A percentile compares a stretch with the other conserved stretches of the same genome.
phyloP scores from a whole-genome alignment of 2,888 invertebrate species.

The Meiosimyza platycephala region DNA sequence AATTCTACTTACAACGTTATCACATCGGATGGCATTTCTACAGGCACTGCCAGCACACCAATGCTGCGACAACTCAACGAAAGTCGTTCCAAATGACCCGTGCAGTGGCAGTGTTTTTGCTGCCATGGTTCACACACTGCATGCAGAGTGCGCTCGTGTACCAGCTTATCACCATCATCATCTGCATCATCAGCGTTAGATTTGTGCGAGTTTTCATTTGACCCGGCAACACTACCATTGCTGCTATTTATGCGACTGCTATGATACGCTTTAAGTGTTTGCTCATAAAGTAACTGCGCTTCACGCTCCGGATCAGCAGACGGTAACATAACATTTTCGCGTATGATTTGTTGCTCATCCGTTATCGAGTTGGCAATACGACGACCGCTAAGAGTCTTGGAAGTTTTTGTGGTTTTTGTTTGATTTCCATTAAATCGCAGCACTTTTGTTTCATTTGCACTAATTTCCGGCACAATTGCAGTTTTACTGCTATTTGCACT shows the following conservation, averaged over 20 bases:
- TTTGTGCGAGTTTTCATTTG: constrained; percentile 12
- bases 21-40: constrained; percentile 62
- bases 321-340: constrained; percentile 65
- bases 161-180: not conserved
- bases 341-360: constrained; percentile 49
- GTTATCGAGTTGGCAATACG: constrained; percentile 5
- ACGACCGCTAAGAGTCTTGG: constrained; percentile 8
- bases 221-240: constrained; percentile 42
- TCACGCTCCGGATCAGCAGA: constrained; percentile 65
- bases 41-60: constrained; percentile 62
- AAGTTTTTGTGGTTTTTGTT: constrained; percentile 31
- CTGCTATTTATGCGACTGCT: constrained; percentile 37
- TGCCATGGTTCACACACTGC: constrained; percentile 63
- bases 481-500: constrained; percentile 34
- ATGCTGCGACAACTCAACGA: constrained; percentile 63
- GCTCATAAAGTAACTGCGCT: constrained; percentile 65
- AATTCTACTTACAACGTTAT: constrained; percentile 62
- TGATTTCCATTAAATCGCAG: not conserved
- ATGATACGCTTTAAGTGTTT: constrained; percentile 64
- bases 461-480: constrained; percentile 5
- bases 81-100: constrained; percentile 59
- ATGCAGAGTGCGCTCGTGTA: constrained; percentile 52
- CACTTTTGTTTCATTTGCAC: not conserved
- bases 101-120: constrained; percentile 63
- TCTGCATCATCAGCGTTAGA: not conserved